Conservation (phyloP, 2,888 invertebrate genomes). For the Mesopsocus fuscifrons region DNA sequence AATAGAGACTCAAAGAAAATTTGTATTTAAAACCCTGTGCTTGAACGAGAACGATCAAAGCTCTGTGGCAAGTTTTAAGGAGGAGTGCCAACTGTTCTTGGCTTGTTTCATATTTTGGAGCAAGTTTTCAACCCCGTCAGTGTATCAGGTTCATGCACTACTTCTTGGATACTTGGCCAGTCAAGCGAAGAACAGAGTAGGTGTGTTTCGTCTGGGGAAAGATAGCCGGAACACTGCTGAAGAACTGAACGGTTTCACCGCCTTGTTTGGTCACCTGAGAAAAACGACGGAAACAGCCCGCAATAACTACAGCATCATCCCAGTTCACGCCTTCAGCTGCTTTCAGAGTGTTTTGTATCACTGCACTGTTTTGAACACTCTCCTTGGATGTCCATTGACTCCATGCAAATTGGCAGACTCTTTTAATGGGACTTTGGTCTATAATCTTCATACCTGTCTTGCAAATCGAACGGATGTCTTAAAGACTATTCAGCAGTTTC, state of each 20-base stretch:
- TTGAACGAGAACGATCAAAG: not conserved
- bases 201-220: not conserved
- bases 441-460: not conserved
- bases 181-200: not conserved
- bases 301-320: not conserved
- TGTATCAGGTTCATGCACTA: not conserved
- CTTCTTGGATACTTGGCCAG: not conserved
- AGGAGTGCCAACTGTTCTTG: not conserved
- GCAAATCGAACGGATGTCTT: not conserved
- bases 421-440: constrained; percentile 5
- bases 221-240: not conserved
- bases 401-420: not conserved
- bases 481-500: too few species aligned
- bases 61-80: not conserved
- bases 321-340: not conserved
- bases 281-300: not conserved
- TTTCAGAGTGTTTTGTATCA: constrained; percentile 3
- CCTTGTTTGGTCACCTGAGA: not conserved
- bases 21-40: not conserved
- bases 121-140: not conserved
- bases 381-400: not conserved
- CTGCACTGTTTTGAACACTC: not conserved
- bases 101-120: not conserved
- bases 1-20: not conserved
- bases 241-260: not conserved